phyloP scores from a whole-genome alignment of 2,113 vertebrate species.

The Siphamia tubifer region DNA sequence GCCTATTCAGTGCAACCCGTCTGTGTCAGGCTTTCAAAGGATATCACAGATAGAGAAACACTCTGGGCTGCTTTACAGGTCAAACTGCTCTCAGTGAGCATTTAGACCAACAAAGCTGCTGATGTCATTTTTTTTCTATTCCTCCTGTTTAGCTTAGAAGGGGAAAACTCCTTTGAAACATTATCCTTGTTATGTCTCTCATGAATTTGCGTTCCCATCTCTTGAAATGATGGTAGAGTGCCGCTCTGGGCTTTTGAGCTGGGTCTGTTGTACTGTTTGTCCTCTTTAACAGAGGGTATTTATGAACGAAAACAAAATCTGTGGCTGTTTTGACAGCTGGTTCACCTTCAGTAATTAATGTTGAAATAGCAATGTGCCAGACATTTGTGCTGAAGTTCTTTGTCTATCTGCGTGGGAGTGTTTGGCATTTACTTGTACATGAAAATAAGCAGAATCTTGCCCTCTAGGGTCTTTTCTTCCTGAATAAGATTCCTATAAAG shows the following conservation, averaged over 20 bases:
- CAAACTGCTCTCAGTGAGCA: constrained; percentile 51
- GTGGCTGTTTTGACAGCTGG: constrained; percentile 57
- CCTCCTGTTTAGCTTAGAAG: constrained; percentile 2
- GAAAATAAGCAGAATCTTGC: constrained; percentile 30
- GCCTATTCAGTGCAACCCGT: constrained; percentile 63
- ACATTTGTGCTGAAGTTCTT: constrained; percentile 42
- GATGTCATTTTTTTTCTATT: constrained; percentile 32
- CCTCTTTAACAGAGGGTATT: constrained; percentile 9
- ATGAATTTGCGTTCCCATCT: neutral
- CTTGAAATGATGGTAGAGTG: neutral
- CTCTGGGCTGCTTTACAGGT: constrained; percentile 53
- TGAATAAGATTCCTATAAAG: constrained; percentile 13
- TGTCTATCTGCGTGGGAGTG: constrained; percentile 38
- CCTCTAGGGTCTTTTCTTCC: constrained; percentile 19
- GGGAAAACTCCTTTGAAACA: constrained; percentile 7
- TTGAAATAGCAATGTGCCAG: constrained; percentile 39
- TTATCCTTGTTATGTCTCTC: constrained; percentile 16
- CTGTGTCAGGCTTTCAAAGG: constrained; percentile 68
- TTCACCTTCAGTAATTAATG: constrained; percentile 67
- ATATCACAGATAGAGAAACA: constrained; percentile 43
- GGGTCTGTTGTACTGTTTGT: neutral
- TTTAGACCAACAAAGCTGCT: constrained; percentile 55
- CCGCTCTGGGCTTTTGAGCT: neutral
- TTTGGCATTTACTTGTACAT: constrained; percentile 35
- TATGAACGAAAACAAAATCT: constrained; percentile 39